Evolutionary conservation across 2,113 vertebrate species (phyloP), one percentile per base, ranked within the genome.

Genomic region (Phaetusa simplex): DNA sequence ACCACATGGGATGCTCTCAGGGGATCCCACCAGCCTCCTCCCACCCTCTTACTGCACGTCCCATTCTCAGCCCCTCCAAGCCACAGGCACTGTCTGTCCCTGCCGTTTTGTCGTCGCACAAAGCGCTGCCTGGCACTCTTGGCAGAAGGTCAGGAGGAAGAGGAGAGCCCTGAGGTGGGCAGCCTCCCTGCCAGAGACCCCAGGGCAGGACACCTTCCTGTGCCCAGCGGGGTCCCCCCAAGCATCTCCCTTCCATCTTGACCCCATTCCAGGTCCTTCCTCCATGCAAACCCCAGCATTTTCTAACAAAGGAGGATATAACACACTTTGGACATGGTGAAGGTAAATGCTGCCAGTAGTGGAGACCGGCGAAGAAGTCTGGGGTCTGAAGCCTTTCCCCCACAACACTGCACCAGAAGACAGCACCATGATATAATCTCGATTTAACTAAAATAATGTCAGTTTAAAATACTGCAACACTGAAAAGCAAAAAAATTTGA

Each of bases 71-170:
- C 19, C 27, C 27, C 12, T 16, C 47, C 3, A 9, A 11, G 40
- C 32, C 47, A 47, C 38, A 29, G 12, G 73, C 47, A 24, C 30
- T 8, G 12, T 8, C 36, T 11, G 21, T n/a, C 14, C 32, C 58
- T 27, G 32, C 20, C 3, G 0, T 9, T 34, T 49, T 18, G 9
- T 36, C 2, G 2, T 12, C 0, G 0, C n/a, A 52, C 56, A n/a
- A 59, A 71, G 38, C 11, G 3, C 23, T 23, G 50, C 65, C 26
- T 5, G 2, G 21, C 17, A 8, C 42, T 26, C 66, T 34, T 0
- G 0, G 34, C 26, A 27, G 12, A n/a, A 49, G 43, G 34, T 30
- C 1, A 0, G 34, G 27, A 77, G 42, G 36, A 43, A 34, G 18
- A 53, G 10, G n/a, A 83, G 38, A 72, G 12, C 14, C 22, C n/a